Base-by-base conservation (phyloP, 2,113 vertebrate genomes). In the Carassius gibelio region DNA sequence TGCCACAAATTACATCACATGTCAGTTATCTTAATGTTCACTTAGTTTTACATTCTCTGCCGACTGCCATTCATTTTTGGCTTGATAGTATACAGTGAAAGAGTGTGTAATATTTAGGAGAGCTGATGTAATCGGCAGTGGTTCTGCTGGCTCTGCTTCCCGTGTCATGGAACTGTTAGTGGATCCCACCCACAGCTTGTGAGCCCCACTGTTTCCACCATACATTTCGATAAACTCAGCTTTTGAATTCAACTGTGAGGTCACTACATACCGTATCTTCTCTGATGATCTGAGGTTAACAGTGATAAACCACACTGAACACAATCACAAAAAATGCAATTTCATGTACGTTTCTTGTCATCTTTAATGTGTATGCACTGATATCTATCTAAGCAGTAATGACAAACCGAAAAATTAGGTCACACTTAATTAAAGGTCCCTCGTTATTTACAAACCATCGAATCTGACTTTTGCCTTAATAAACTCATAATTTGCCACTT, bases 141-240 rank as follows among this genome's bases (percentile, higher is more conserved):
- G 21, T 21, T 23, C 61, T 72, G 75, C 68, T 89, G 77, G 82
- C 72, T 64, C 19, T 62, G 83, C 80, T 85, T 83, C 68, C 45
- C 59, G 17, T 36, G 17, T 85, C 68, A 72, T 62, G 59, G 30
- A 57, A 59, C 42, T 59, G 76, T 80, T 78, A 55, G 55, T 82
- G 86, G 48, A 21, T 55, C 84, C 61, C 75, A 71, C 66, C 75
- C 86, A 55, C 75, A 23, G 75, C 83, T 75, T 71, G 59, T 6
- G 68, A 68, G 21, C 36, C 57, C 55, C 55, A 62, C 34, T 79
- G 76, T 11, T 61, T 80, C 59, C 38, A 64, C 38, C n/a, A n/a
- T 80, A 30, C 59, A 48, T 80, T 80, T 64, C 57, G 14, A 7
- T 38, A 59, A 62, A 45, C 34, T 57, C 52, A 55, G 15, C 14